Conservation (phyloP, 2,888 invertebrate genomes). For the Watsonalla cultraria region DNA sequence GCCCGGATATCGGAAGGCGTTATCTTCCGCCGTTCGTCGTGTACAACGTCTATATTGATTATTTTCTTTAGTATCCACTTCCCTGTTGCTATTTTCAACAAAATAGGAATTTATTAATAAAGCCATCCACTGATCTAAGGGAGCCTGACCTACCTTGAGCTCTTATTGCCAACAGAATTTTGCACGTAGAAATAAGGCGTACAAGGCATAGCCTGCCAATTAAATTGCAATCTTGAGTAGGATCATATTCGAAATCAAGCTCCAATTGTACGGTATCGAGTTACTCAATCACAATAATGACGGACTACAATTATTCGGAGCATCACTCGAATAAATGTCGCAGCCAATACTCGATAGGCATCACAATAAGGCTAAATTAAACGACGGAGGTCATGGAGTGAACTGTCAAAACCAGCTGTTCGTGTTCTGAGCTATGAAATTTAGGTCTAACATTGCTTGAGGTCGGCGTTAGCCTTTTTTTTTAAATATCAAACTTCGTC, state of each 20-base stretch:
- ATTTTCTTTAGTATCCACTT: not conserved
- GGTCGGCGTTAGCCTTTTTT: too few species aligned
- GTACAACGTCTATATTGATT: conserved; percentile 11
- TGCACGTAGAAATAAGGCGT: too few species aligned
- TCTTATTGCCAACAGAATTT: too few species aligned
- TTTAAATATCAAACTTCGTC: too few species aligned
- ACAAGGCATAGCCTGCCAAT: too few species aligned
- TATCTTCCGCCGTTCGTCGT: conserved; percentile 31
- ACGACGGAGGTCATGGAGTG: not conserved
- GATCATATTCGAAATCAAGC: not conserved
- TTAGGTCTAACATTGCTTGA: too few species aligned
- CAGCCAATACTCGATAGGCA: not conserved
- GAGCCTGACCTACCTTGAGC: not conserved
- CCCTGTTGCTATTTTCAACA: not conserved
- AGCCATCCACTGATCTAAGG: not conserved
- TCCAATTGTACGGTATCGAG: not conserved
- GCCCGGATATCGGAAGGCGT: conserved; percentile 33
- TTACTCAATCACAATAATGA: not conserved
- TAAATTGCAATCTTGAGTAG: not conserved
- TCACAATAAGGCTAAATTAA: not conserved
- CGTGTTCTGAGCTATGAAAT: not conserved
- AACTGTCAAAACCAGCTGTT: not conserved
- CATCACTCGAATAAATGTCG: not conserved
- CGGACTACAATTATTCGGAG: not conserved
- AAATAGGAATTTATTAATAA: not conserved